These are phyloP conservation scores for Torymus aiolomorphi DNA, from an alignment of 2,888 invertebrate species.

Conservation along the genomic window DNA sequence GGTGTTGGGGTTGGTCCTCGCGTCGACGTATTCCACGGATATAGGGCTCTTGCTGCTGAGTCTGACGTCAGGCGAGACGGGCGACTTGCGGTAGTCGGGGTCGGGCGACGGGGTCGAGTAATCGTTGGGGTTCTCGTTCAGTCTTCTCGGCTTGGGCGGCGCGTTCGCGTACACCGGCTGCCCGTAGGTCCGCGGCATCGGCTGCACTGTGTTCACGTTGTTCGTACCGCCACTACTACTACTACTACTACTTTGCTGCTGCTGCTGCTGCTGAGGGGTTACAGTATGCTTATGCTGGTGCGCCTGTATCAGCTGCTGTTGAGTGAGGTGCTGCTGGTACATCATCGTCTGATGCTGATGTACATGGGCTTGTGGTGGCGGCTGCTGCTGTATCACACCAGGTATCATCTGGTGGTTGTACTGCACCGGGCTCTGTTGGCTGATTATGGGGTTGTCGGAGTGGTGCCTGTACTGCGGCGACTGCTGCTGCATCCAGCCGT, in stretches of 20 bases:
- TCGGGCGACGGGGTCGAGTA: conserved; percentile 83
- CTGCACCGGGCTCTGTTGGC: conserved; percentile 51
- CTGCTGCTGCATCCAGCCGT: conserved; percentile 69
- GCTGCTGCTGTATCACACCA: conserved; percentile 59
- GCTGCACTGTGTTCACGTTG: conserved; percentile 66
- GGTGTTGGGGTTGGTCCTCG: conserved; percentile 58
- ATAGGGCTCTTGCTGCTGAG: conserved; percentile 67
- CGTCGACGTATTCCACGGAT: conserved; percentile 56
- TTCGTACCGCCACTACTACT: background rate
- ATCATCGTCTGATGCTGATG: conserved; percentile 54
- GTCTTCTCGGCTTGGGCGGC: conserved; percentile 90
- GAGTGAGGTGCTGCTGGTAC: conserved; percentile 57
- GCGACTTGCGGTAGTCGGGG: conserved; percentile 67
- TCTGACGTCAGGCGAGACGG: conserved; percentile 67
- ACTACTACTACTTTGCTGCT: conserved; percentile 45
- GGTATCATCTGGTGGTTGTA: conserved; percentile 55
- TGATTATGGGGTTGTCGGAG: conserved; percentile 55
- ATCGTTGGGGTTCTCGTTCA: conserved; percentile 81
- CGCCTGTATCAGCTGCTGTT: conserved; percentile 60
- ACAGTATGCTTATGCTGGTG: conserved; percentile 64
- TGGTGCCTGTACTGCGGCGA: conserved; percentile 65
- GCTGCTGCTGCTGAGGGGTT: conserved; percentile 50
- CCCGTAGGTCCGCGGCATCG: conserved; percentile 74
- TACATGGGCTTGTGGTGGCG: conserved; percentile 53
- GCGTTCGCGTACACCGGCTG: conserved; percentile 93